Base-by-base conservation (phyloP, 1,140 invertebrate genomes). In the Zophobas morio region DNA sequence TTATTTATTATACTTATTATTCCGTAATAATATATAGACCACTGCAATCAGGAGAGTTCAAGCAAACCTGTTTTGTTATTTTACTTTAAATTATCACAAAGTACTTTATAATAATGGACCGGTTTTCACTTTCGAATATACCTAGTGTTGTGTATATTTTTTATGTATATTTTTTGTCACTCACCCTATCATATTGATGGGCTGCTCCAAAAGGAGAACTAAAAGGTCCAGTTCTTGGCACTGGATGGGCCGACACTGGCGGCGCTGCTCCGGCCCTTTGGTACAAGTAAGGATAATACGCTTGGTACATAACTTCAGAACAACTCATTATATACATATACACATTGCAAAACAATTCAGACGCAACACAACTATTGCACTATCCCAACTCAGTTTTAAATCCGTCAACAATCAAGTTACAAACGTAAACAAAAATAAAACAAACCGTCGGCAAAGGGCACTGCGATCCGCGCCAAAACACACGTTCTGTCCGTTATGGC, bases 221-320 rank as follows among this genome's bases (percentile, higher is more conserved):
- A 81, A 86, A 85, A 6, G 85, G 85, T 80, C 85, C 85, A 57
- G 85, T 84, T 75, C 85, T 81, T 39, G 85, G 85, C 56, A 86
- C 85, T 35, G 84, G 84, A 83, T 86, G 85, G 70, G 86, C 84
- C 75, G 85, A 81, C 51, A 86, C 84, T 51, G 86, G 84, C 34
- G 85, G 84, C 36, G 88, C 86, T 40, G 87, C 85, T 76, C 85
- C 85, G 53, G 85, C 85, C 84, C 88, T 85, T 83, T 89, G 88
- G 81, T 89, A 89, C 77, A 89, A 86, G 81, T 89, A 89, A 46
- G 88, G 88, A 84, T 89, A 89, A 84, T 89, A 89, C 73, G 88
- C 88, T 83, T 89, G 89, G 85, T 89, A 89, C 85, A 89, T 88
- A 83, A 89, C 89, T 86, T 89, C 88, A 83, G 88, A 88, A 86